Conservation (phyloP, 1,140 invertebrate genomes). For the Procambarus clarkii region DNA sequence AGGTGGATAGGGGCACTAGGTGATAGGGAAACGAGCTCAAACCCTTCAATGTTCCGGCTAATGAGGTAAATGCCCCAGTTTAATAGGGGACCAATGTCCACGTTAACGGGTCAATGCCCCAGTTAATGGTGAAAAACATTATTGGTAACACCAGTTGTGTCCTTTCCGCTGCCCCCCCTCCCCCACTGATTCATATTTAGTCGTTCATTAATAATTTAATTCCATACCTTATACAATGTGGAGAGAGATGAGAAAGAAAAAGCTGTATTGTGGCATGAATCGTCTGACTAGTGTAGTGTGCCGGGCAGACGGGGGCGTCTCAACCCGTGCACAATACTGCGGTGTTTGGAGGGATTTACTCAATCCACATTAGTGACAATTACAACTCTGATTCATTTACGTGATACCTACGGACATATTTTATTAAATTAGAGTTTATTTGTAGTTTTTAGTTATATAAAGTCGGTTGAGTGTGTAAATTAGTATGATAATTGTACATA, state of each 20-base stretch:
- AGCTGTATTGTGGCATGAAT: neutral
- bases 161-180: neutral
- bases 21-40: neutral
- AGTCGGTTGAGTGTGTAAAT: neutral
- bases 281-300: too few species aligned
- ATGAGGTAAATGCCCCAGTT: neutral
- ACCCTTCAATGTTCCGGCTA: too few species aligned
- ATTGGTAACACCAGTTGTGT: neutral
- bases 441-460: neutral
- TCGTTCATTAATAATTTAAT: neutral
- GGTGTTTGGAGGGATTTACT: too few species aligned
- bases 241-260: neutral
- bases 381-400: neutral
- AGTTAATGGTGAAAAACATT: neutral
- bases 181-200: neutral
- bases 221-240: neutral
- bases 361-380: neutral
- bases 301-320: too few species aligned
- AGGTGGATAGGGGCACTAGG: neutral
- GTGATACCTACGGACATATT: neutral
- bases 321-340: too few species aligned
- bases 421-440: neutral
- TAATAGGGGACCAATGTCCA: neutral
- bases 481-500: neutral
- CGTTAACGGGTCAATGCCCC: too few species aligned